Evolutionary conservation across 2,797 vertebrate species (phyloP).

Genomic region (Eulemur mongoz): DNA sequence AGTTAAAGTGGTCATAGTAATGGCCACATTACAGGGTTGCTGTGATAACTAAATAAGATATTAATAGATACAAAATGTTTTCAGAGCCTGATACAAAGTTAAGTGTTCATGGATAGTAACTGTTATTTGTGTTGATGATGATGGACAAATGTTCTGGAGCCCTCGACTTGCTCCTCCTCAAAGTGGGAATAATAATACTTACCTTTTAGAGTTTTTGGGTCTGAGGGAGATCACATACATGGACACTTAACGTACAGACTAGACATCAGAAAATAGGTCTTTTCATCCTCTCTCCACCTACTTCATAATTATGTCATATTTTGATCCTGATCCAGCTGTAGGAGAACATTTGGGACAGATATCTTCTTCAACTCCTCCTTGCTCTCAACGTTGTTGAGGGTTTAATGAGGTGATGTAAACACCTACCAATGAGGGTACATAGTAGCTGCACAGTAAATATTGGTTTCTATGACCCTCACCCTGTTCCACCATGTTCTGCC

Average conservation of each 20-base stretch:
- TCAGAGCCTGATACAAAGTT: not conserved
- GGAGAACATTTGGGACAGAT: not conserved
- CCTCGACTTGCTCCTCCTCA: not conserved
- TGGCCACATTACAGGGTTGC: not conserved
- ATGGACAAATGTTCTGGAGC: not conserved
- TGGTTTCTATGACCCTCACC: not conserved
- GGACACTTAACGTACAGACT: not conserved
- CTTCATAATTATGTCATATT: slow-evolving; percentile 4
- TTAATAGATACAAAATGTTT: not conserved
- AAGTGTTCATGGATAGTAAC: not conserved
- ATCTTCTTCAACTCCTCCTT: not conserved
- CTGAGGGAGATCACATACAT: not conserved
- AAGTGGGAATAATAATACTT: not conserved
- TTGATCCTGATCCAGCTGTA: not conserved
- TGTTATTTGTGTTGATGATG: not conserved
- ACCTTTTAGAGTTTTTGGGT: not conserved
- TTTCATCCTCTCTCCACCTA: not conserved
- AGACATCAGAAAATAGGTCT: not conserved
- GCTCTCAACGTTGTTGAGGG: not conserved
- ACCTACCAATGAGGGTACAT: not conserved
- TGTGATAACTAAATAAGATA: not conserved
- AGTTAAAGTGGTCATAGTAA: not conserved
- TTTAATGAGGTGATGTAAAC: not conserved
- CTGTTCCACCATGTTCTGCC: not conserved
- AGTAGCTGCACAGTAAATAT: not conserved